Evolutionary conservation across 2,888 invertebrate species (phyloP), one percentile per base, ranked within the genome.

Genomic region (Lepetodrilus schrolli): DNA sequence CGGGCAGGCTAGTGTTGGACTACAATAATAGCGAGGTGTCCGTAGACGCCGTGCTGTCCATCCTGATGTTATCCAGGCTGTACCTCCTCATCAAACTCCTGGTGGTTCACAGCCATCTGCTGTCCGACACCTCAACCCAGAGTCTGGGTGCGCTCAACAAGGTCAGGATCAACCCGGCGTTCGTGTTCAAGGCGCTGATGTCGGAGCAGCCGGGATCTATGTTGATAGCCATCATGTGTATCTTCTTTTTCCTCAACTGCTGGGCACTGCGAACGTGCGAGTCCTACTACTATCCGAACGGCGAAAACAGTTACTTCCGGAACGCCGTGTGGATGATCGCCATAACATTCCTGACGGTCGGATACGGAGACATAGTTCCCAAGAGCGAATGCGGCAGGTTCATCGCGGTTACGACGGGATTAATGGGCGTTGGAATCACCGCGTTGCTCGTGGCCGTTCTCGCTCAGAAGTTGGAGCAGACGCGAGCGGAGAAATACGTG

Each of bases 131-230:
- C 1, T 84, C 86, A 4, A 84, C 84, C 1, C 86, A 86, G 72
- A 86, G 86, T 73, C 79, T 86, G 5, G 84, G 84, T 0, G 85
- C 86, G 7, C 76, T 86, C 17, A 86, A 85, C 66, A 85, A 84
- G 70, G 85, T 86, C 4, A 81, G 83, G 38, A 86, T 87, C n/a
- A 83, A 87, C 77, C 79, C 82, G 0, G 78, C 76, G n/a, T 87
- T 87, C 70, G 83, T 87, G 17, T 87, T 87, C 74, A 87, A 85
- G 72, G 85, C 86, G 13, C 74, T 84, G 4, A 87, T 87, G 86
- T 83, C 84, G 2, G 82, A 84, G 1, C 80, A 76, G 68, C 86
- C 86, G 1, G 86, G 84, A 23, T 84, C 83, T 5, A 74, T 85
- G 77, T 74, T 87, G n/a, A 74, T 84, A 7, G 73, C 70, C 2